Base-by-base conservation (phyloP, 2,797 vertebrate genomes). In the Betta splendens region DNA sequence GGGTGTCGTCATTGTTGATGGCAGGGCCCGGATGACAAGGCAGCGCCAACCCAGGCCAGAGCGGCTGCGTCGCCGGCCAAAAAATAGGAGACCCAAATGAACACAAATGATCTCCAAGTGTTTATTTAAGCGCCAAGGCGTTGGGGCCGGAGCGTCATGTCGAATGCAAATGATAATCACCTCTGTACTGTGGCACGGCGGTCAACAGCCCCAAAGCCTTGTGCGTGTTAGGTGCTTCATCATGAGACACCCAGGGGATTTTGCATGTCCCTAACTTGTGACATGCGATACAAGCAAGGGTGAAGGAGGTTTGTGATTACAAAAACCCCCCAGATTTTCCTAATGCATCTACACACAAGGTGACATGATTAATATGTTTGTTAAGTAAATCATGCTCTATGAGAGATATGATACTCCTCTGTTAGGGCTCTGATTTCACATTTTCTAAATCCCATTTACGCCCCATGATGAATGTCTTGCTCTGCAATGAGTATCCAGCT, bases 121-220 rank as follows among this genome's bases (percentile, higher is more conserved):
- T 91, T 90, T 87, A 78, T 85, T 78, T 80, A 88, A 69, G 84
- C 53, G 9, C 55, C 29, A 16, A 50, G 77, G 84, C 74, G 69
- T 76, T 39, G 62, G 52, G 78, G 73, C 79, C 32, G n/a, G 71
- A 73, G 79, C 79, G 64, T 87, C 79, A 80, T 76, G 81, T 81
- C 36, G 23, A 53, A 92, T 92, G 91, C 91, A 92, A 92, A 92
- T 89, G 47, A 75, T 51, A 75, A 80, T 86, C 85, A 87, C 80
- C 84, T 86, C 73, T 71, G 71, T 18, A 44, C 64, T 75, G 67
- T 46, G 70, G 68, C 81, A 51, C 38, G 75, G 32, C 25, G 71
- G 77, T 64, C 77, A 71, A 49, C 74, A 64, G 64, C 65, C 59
- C 64, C 23, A 39, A 64, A 77, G 76, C 73, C 69, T 75, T 54